Evolutionary conservation across 2,888 invertebrate species (phyloP).

Genomic region (Periphyllus acericola): DNA sequence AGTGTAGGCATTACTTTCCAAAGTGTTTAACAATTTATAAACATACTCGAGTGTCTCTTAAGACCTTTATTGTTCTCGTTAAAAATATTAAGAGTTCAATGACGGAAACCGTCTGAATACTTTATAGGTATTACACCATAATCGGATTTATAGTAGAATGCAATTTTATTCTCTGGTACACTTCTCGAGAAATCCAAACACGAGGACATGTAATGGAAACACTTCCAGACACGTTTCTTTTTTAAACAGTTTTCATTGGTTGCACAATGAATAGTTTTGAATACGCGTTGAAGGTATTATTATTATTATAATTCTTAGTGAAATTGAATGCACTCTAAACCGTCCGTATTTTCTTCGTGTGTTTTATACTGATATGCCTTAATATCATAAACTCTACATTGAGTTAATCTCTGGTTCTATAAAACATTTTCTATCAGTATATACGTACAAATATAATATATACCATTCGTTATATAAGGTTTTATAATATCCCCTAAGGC

Average conservation of each 20-base stretch:
- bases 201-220: not conserved
- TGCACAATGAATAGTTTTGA: not conserved
- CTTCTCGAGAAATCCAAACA: not conserved
- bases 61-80: not conserved
- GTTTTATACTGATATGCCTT: not conserved
- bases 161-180: not conserved
- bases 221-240: not conserved
- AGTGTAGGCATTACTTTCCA: not conserved
- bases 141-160: not conserved
- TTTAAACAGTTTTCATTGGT: not conserved
- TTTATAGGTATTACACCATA: not conserved
- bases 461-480: too few species aligned
- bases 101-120: not conserved
- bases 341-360: not conserved
- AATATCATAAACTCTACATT: not conserved
- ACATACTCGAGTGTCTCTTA: not conserved
- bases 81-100: not conserved
- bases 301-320: not conserved
- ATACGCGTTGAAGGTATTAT: not conserved
- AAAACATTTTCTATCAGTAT: not conserved
- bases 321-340: not conserved
- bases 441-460: too few species aligned
- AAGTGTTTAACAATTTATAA: not conserved
- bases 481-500: not conserved
- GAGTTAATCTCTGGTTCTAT: not conserved